Base-by-base conservation (phyloP, 2,888 invertebrate genomes). In the Lasioglossum morio region DNA sequence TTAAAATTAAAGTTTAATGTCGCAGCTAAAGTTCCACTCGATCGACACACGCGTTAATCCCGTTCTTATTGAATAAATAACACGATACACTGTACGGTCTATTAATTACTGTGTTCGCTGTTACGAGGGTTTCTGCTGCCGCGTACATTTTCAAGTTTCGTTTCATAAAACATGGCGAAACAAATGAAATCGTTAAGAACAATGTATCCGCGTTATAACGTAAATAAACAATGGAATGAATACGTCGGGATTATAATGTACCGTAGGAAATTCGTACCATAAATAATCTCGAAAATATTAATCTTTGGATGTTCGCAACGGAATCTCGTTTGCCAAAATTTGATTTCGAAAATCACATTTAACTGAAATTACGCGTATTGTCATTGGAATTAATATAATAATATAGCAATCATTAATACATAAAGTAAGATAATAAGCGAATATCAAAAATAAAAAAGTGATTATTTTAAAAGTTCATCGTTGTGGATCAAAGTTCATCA, bases 191-290 rank as follows among this genome's bases (percentile, higher is more conserved):
- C 34, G 63, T 34, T 12, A 46, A 34, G 57, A 76, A 79, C 81
- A 79, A 86, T 81, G 53, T 40, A 43, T n/a, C 60, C 7, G 1
- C n/a, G n/a, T 37, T 23, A 37, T 37, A 57, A 72, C 73, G 66
- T 69, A 72, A 72, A 69, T 77, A 80, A 82, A 77, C 86, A 86
- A 74, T 72, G 27, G 63, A 27, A 79, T 48, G 48, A 53, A 46
- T 23, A 70, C 37, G 37, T 77, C 43, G 30, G 34, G 43, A 70
- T 74, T 69, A 74, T 74, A 37, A 53, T 1, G 27, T 16, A 16
- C 19, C 37, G 46, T 23, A 27, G 23, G 43, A 72, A 53, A 81
- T 77, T 78, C 70, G 60, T 70, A 43, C 34, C 70, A 72, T 79
- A 74, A 79, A 82, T 86, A 37, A 60, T 46, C 16, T 30, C 5